Evolutionary conservation across 2,113 vertebrate genomes (phyloP).

Genomic region (Furnarius figulus): DNA sequence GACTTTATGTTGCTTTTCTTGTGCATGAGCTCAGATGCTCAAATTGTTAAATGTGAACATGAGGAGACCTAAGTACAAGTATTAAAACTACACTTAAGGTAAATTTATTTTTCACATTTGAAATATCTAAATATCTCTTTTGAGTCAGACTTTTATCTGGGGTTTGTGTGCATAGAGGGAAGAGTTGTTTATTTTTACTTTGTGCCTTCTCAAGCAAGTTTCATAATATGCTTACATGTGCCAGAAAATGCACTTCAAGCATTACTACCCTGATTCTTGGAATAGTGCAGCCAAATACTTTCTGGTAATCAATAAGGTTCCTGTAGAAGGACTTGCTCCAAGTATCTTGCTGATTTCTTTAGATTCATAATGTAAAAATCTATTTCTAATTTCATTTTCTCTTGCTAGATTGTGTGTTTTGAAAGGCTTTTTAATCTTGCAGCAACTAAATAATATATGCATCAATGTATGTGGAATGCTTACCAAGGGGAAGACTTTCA

Average conservation of each 20-base stretch:
- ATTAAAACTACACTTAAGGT: background rate
- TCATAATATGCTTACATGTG: background rate
- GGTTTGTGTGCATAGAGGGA: background rate
- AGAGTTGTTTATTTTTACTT: background rate
- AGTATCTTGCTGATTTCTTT: background rate
- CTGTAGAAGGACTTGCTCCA: background rate
- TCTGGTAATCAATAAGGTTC: background rate
- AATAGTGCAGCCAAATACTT: background rate
- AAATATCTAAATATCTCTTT: background rate
- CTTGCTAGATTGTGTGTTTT: background rate
- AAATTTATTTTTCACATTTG: background rate
- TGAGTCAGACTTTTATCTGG: background rate
- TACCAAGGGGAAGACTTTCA: background rate
- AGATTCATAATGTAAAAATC: background rate
- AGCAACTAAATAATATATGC: background rate
- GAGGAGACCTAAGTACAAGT: background rate
- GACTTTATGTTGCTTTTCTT: background rate
- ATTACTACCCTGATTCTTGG: background rate
- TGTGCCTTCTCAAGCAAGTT: background rate
- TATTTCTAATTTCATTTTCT: conserved; percentile 18
- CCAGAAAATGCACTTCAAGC: background rate
- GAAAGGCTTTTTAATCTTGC: background rate
- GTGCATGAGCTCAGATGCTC: background rate
- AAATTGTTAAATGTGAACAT: background rate
- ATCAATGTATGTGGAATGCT: background rate